Evolutionary conservation across 2,797 vertebrate species (phyloP).

Genomic region (Melanotaenia pygmaea): DNA sequence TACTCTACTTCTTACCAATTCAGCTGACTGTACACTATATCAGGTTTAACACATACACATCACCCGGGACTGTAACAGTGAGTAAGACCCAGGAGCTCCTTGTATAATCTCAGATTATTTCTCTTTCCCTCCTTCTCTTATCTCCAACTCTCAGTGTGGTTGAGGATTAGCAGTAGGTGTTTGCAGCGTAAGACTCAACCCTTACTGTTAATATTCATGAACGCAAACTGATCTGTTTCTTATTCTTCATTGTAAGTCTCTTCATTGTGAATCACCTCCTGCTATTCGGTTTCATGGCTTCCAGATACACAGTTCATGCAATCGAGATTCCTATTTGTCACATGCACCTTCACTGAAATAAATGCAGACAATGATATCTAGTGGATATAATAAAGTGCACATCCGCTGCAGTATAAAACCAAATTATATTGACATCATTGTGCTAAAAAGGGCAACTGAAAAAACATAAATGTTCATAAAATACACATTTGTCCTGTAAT

Average conservation of each 20-base stretch:
- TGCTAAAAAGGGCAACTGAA: neutral
- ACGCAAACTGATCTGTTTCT: constrained; percentile 77
- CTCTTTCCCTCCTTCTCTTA: constrained; percentile 31
- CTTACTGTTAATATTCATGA: constrained; percentile 83
- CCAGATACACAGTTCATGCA: constrained; percentile 11
- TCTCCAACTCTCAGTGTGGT: constrained; percentile 59
- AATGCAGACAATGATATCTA: neutral
- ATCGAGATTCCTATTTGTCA: constrained; percentile 15
- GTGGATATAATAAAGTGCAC: neutral
- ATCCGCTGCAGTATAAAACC: neutral
- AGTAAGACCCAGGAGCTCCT: constrained; percentile 32
- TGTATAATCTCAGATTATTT: constrained; percentile 50
- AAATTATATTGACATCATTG: neutral
- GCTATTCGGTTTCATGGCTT: constrained; percentile 11
- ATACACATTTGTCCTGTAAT: neutral
- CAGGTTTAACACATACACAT: constrained; percentile 36
- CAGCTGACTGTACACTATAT: constrained; percentile 43
- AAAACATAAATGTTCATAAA: neutral
- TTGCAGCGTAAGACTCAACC: constrained; percentile 73
- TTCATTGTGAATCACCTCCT: constrained; percentile 41
- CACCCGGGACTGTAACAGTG: constrained; percentile 19
- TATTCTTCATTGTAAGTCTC: constrained; percentile 59
- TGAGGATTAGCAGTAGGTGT: constrained; percentile 81
- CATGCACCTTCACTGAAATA: neutral
- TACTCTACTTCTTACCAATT: neutral